These are phyloP conservation scores for Mallotus villosus DNA, from an alignment of 2,797 vertebrate species.

Conservation along the genomic window DNA sequence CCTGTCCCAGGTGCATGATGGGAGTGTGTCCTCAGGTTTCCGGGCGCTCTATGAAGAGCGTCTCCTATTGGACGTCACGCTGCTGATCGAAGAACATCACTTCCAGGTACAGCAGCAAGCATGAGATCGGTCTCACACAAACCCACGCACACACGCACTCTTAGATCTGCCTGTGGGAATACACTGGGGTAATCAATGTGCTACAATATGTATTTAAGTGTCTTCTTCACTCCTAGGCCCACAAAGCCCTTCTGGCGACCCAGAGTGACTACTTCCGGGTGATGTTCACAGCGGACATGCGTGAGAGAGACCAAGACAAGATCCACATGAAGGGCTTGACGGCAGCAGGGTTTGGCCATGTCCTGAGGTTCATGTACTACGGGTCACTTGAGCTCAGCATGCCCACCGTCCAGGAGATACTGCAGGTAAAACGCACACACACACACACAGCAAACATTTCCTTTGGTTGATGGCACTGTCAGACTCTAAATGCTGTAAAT, in stretches of 20 bases:
- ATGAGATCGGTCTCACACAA: neutral
- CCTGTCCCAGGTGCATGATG: constrained; percentile 97
- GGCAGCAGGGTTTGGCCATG: constrained; percentile 95
- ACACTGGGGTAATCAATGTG: neutral
- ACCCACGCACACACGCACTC: neutral
- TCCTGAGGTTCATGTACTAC: constrained; percentile 99
- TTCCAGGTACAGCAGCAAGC: constrained; percentile 84
- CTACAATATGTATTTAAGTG: neutral
- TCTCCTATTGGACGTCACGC: constrained; percentile 92
- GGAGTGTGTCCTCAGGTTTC: constrained; percentile 97
- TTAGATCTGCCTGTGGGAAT: neutral
- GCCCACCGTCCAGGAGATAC: constrained; percentile 96
- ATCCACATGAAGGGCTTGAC: constrained; percentile 99
- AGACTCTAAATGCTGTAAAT: neutral
- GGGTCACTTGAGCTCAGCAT: constrained; percentile 99
- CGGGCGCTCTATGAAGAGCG: constrained; percentile 97
- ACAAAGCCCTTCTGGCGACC: constrained; percentile 98
- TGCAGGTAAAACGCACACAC: constrained; percentile 72
- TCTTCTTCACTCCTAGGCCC: constrained; percentile 81
- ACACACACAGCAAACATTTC: neutral
- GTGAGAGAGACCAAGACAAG: constrained; percentile 98
- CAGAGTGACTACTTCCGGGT: constrained; percentile 99
- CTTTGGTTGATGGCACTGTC: neutral
- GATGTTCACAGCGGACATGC: constrained; percentile 99
- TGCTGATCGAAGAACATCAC: constrained; percentile 95